phyloP scores from a whole-genome alignment of 2,113 vertebrate genomes.

The Nerophis ophidion region DNA sequence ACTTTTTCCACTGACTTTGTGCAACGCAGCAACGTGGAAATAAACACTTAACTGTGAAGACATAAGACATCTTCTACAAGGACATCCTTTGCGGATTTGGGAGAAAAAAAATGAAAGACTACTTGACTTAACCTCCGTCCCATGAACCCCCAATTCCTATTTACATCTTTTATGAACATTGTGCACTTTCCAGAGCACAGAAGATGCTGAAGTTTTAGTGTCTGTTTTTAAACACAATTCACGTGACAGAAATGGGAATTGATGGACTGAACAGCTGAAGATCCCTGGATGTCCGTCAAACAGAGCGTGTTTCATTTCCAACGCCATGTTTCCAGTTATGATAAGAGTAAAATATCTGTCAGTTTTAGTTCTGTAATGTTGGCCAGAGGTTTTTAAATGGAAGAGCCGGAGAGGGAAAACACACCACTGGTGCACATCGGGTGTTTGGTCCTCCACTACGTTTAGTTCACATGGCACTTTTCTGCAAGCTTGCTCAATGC shows the following conservation, averaged over 20 bases:
- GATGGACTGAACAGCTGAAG: constrained; percentile 22
- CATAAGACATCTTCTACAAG: not conserved
- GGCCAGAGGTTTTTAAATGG: constrained; percentile 30
- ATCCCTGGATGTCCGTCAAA: constrained; percentile 5
- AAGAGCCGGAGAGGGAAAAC: constrained; percentile 13
- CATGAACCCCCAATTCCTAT: constrained; percentile 42
- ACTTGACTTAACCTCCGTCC: constrained; percentile 29
- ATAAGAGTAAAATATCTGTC: constrained; percentile 23
- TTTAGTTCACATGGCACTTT: constrained; percentile 21
- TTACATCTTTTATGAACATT: constrained; percentile 58
- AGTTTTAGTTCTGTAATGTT: constrained; percentile 39
- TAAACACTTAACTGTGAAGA: constrained; percentile 15
- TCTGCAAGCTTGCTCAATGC: constrained; percentile 21
- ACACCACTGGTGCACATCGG: constrained; percentile 13
- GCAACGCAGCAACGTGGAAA: constrained; percentile 21
- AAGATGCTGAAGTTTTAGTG: constrained; percentile 47
- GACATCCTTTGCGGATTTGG: constrained; percentile 15
- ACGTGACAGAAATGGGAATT: constrained; percentile 55
- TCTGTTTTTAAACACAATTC: constrained; percentile 57
- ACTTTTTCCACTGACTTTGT: constrained; percentile 17
- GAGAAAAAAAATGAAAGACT: constrained; percentile 4
- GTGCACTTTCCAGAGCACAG: constrained; percentile 43
- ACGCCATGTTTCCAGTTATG: not conserved
- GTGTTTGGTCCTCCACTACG: constrained; percentile 7
- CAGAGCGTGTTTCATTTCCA: not conserved